Conservation (phyloP, 2,888 invertebrate species). For the Zelleria hepariella region DNA sequence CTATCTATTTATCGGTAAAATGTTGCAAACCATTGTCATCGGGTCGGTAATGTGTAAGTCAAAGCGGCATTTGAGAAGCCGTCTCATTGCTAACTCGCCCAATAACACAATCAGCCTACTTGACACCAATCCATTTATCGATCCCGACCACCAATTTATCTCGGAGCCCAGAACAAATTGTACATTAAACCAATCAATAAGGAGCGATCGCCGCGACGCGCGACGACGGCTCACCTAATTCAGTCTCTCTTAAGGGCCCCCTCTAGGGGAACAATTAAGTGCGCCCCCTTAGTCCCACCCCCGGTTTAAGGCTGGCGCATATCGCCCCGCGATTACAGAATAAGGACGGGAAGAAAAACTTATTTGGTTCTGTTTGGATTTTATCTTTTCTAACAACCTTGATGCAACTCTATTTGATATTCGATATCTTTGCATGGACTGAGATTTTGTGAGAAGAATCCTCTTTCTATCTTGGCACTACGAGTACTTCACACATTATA, state of each 20-base stretch:
- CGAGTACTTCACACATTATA: too few species aligned
- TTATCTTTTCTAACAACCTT: too few species aligned
- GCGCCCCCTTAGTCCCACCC: slow-evolving; percentile 18
- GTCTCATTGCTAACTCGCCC: too few species aligned
- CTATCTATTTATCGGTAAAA: too few species aligned
- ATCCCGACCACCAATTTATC: not conserved
- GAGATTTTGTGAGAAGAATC: too few species aligned
- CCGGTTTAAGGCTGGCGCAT: slow-evolving; percentile 2
- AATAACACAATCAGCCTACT: not conserved
- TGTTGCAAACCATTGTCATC: too few species aligned
- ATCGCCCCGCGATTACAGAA: not conserved
- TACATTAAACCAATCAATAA: slow-evolving; percentile 26
- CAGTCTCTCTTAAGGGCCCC: slow-evolving; percentile 18
- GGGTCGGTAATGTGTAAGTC: too few species aligned
- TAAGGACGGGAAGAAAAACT: not conserved
- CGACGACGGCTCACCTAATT: slow-evolving; percentile 27
- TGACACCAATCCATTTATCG: not conserved
- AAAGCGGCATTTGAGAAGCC: too few species aligned
- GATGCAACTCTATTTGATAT: too few species aligned
- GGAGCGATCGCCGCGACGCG: slow-evolving; percentile 25
- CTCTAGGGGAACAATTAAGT: slow-evolving; percentile 45
- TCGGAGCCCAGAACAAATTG: not conserved
- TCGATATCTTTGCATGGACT: too few species aligned
- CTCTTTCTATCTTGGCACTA: too few species aligned
- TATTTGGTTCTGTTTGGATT: not conserved